A percentile compares a stretch with the other conserved stretches of the same genome.
Conservation (phyloP, 2,888 invertebrate genomes). For the Drosophila conformis region DNA sequence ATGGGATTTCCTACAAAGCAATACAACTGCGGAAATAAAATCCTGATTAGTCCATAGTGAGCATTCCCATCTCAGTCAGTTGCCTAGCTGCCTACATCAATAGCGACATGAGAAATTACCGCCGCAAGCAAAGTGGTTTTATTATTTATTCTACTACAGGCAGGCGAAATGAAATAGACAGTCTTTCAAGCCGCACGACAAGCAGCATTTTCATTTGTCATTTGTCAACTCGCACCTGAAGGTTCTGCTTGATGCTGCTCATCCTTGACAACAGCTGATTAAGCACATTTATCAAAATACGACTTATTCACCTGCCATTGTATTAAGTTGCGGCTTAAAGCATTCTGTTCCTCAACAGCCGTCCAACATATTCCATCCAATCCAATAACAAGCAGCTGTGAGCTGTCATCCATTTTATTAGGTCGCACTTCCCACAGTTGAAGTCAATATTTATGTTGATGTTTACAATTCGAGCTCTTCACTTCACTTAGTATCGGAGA, state of each 20-base stretch:
- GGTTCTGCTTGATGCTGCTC: constrained; percentile 14
- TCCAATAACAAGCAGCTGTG: constrained; percentile 4
- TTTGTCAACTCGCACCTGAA: constrained; percentile 45
- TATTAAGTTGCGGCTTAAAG: constrained; percentile 37
- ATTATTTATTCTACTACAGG: constrained; percentile 27
- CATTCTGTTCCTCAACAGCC: constrained; percentile 15
- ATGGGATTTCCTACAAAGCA: constrained; percentile 4
- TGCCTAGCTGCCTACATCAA: constrained; percentile 18
- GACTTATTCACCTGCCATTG: constrained; percentile 17
- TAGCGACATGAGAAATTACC: constrained; percentile 26
- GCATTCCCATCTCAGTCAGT: background rate
- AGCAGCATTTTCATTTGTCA: constrained; percentile 47
- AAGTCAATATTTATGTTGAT: constrained; percentile 53
- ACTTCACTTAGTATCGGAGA: constrained; percentile 10
- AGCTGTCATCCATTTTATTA: constrained; percentile 16
- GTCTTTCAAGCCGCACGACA: constrained; percentile 37
- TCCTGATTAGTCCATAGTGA: background rate
- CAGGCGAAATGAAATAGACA: constrained; percentile 19
- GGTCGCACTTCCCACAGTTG: constrained; percentile 20
- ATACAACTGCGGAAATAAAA: background rate
- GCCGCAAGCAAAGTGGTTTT: constrained; percentile 27
- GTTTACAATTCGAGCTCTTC: constrained; percentile 33
- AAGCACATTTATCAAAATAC: constrained; percentile 60
- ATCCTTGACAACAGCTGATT: constrained; percentile 65
- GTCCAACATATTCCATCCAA: background rate